Percentiles rank a stretch among this genome's conserved stretches.
These are phyloP conservation scores for Acrossocheilus fasciatus DNA, from an alignment of 2,797 vertebrate species.

Conservation along the genomic window DNA sequence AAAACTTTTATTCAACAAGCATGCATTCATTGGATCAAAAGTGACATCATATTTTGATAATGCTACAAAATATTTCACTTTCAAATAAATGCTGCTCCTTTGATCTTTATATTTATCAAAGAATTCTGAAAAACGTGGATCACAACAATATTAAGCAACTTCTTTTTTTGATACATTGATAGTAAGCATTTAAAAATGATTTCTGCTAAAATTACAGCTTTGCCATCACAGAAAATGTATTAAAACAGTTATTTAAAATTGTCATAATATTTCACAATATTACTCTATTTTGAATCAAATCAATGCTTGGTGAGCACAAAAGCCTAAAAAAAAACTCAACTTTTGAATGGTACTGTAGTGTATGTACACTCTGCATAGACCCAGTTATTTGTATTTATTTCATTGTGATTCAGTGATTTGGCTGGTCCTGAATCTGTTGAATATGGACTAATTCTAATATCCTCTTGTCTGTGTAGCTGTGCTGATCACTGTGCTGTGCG, in stretches of 20 bases:
- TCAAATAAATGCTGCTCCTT: background rate
- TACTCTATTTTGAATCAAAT: background rate
- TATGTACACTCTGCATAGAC: background rate
- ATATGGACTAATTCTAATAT: conserved; percentile 6
- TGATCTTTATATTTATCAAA: background rate
- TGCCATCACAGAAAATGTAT: no score
- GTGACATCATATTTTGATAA: background rate
- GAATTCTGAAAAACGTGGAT: background rate
- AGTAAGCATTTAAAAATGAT: background rate
- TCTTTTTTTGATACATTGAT: no score
- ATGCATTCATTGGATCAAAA: background rate
- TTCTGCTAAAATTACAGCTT: background rate
- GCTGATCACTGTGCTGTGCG: conserved; percentile 82
- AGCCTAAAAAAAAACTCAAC: background rate
- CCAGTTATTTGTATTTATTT: background rate
- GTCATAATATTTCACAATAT: no score
- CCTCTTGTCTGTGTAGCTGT: conserved; percentile 71
- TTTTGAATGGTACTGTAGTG: background rate
- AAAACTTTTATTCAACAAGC: background rate
- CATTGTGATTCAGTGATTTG: background rate
- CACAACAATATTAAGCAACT: background rate
- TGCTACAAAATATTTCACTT: background rate
- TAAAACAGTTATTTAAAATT: background rate
- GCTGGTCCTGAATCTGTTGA: background rate
- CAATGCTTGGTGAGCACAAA: background rate